Conservation (phyloP, 2,113 vertebrate species). For the Stegostoma tigrinum region DNA sequence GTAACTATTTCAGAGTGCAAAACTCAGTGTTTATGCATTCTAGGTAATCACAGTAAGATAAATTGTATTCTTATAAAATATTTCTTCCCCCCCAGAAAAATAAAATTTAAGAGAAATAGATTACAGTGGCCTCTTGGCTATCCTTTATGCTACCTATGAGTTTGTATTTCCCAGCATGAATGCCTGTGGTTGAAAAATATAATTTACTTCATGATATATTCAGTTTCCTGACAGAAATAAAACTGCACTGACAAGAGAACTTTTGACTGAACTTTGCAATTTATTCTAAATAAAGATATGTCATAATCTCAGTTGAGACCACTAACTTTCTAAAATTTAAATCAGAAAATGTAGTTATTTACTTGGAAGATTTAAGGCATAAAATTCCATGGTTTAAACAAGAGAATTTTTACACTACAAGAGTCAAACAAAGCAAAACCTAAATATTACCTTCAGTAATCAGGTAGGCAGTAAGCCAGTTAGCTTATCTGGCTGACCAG, state of each 20-base stretch:
- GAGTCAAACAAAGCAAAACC: no score
- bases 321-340: no score
- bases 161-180: constrained; percentile 25
- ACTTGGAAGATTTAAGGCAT: no score
- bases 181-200: background rate
- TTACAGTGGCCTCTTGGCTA: constrained; percentile 2
- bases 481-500: no score
- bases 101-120: background rate
- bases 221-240: background rate
- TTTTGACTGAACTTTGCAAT: background rate
- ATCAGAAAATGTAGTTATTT: no score
- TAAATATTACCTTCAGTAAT: no score
- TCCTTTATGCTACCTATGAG: background rate
- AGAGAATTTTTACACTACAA: no score
- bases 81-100: background rate
- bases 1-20: background rate
- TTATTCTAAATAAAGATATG: background rate
- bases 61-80: constrained; percentile 17
- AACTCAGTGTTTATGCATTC: background rate
- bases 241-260: background rate
- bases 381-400: no score
- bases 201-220: background rate
- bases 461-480: no score
- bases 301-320: no score
- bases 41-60: background rate